phyloP scores from a whole-genome alignment of 2,888 invertebrate species.

The Serrognathus titanus region DNA sequence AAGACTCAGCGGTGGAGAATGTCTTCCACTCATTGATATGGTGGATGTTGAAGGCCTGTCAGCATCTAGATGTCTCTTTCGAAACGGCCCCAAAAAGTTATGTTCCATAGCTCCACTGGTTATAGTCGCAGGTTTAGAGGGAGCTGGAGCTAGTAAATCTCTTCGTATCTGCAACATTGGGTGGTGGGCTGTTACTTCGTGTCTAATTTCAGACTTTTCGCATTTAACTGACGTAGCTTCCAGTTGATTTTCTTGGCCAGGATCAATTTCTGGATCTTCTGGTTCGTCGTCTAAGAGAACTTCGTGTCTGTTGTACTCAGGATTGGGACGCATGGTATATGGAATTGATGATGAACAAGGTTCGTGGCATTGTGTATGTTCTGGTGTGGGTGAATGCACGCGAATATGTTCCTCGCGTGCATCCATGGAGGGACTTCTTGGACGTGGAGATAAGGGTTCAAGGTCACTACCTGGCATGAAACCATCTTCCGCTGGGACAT shows the following conservation, averaged over 20 bases:
- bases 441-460: slow-evolving; percentile 34
- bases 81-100: slow-evolving; percentile 54
- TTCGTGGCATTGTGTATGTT: slow-evolving; percentile 66
- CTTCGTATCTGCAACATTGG: slow-evolving; percentile 68
- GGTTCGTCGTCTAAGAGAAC: slow-evolving; percentile 39
- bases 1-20: slow-evolving; percentile 40
- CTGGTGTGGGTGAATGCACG: slow-evolving; percentile 54
- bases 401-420: slow-evolving; percentile 42
- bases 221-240: slow-evolving; percentile 55
- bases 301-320: slow-evolving; percentile 51
- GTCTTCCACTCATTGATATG: slow-evolving; percentile 38
- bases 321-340: slow-evolving; percentile 73
- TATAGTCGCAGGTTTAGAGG: slow-evolving; percentile 41
- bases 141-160: slow-evolving; percentile 60
- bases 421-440: slow-evolving; percentile 41
- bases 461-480: slow-evolving; percentile 53
- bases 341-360: slow-evolving; percentile 47
- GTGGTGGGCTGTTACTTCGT: slow-evolving; percentile 23
- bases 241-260: slow-evolving; percentile 46
- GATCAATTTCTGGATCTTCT: slow-evolving; percentile 43
- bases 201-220: slow-evolving; percentile 60
- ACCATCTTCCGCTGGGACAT: slow-evolving; percentile 68
- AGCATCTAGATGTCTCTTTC: slow-evolving; percentile 58
- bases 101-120: slow-evolving; percentile 51
- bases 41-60: slow-evolving; percentile 45